Conservation (phyloP, 2,888 invertebrate genomes). For the Xanthia icteritia region DNA sequence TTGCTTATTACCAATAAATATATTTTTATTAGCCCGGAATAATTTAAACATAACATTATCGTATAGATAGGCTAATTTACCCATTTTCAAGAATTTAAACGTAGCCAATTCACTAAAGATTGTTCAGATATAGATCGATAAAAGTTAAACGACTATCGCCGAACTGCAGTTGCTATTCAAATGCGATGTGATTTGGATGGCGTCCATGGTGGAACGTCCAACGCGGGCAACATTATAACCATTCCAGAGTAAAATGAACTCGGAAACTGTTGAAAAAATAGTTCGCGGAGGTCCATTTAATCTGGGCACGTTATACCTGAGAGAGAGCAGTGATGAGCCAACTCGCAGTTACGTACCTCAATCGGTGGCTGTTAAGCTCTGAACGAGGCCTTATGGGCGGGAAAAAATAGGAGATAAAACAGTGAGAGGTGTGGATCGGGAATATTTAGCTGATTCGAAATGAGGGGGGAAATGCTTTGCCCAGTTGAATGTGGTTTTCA, state of each 20-base stretch:
- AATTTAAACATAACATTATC: slow-evolving; percentile 40
- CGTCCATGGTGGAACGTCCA: slow-evolving; percentile 79
- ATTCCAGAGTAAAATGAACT: slow-evolving; percentile 75
- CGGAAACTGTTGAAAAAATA: slow-evolving; percentile 66
- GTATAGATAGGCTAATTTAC: slow-evolving; percentile 31
- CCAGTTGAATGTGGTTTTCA: slow-evolving; percentile 26
- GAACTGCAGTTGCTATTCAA: slow-evolving; percentile 84
- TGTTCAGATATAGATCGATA: slow-evolving; percentile 73
- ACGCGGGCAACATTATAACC: slow-evolving; percentile 76
- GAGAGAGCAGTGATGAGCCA: slow-evolving; percentile 83
- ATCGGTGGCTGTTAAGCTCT: slow-evolving; percentile 83
- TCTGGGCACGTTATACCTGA: slow-evolving; percentile 80
- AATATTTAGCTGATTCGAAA: slow-evolving; percentile 69
- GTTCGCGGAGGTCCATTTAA: slow-evolving; percentile 68
- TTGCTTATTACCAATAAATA: slow-evolving; percentile 47
- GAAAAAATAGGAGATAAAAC: slow-evolving; percentile 79
- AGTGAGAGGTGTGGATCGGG: slow-evolving; percentile 65
- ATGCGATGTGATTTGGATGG: slow-evolving; percentile 86
- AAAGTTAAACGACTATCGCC: slow-evolving; percentile 80
- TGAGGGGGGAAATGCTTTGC: slow-evolving; percentile 39
- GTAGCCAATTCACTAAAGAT: slow-evolving; percentile 42
- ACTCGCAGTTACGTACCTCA: slow-evolving; percentile 83
- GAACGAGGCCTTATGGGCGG: slow-evolving; percentile 78
- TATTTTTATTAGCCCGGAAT: slow-evolving; percentile 38
- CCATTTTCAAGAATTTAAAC: slow-evolving; percentile 34